Conservation (phyloP, 2,113 vertebrate genomes). For the Mirza zaza region DNA sequence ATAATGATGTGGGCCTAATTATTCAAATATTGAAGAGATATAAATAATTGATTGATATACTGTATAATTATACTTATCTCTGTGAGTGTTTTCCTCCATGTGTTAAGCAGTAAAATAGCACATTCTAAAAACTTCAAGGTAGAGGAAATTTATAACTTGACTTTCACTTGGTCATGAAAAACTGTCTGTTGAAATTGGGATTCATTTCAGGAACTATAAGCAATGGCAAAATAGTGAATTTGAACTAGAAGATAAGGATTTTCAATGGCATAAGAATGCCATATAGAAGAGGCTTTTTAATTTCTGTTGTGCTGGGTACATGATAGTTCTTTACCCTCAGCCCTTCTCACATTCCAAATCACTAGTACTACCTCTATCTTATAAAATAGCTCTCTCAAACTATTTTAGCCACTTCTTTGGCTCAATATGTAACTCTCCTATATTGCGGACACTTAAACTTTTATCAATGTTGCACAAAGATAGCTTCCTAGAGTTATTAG, state of each 20-base stretch:
- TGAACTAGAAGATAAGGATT: background rate
- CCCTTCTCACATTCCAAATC: background rate
- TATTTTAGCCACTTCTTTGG: background rate
- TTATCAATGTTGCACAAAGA: background rate
- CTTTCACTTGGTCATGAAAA: background rate
- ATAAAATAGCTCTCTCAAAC: background rate
- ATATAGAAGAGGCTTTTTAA: background rate
- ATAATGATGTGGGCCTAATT: background rate
- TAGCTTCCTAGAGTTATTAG: constrained; percentile 9
- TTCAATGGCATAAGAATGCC: background rate
- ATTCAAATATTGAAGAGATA: background rate
- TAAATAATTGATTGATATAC: background rate
- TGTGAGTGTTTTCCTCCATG: background rate
- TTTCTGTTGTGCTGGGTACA: background rate
- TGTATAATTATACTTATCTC: background rate
- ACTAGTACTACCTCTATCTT: background rate
- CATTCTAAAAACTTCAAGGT: constrained; percentile 4
- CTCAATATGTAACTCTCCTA: background rate
- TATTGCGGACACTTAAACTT: background rate
- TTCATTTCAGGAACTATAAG: constrained; percentile 35
- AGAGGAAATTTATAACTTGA: background rate
- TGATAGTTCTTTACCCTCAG: background rate
- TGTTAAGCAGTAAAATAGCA: background rate
- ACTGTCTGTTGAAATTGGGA: background rate
- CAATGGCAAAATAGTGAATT: background rate